Evolutionary conservation across 2,888 invertebrate genomes (phyloP).

Genomic region (Xanthorhoe designata): DNA sequence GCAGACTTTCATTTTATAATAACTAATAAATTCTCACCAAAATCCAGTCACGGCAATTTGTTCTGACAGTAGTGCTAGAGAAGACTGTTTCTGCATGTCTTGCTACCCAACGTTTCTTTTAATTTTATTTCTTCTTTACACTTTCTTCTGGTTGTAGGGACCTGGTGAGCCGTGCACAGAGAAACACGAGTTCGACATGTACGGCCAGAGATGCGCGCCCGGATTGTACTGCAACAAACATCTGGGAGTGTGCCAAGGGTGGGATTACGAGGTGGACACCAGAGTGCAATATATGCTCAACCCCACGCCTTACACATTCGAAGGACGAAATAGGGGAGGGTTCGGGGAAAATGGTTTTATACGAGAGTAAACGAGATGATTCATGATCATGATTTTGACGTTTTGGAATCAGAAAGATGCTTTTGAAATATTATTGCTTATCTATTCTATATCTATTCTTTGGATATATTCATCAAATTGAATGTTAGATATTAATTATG

Average conservation of each 20-base stretch:
- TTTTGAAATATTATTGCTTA: background rate
- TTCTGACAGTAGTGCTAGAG: background rate
- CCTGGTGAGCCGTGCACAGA: constrained; percentile 74
- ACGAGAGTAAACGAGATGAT: constrained; percentile 13
- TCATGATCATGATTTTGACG: constrained; percentile 13
- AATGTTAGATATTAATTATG: too few species aligned
- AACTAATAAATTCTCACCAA: background rate
- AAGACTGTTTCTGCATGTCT: too few species aligned
- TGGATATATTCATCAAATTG: too few species aligned
- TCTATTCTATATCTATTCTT: too few species aligned
- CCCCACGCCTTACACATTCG: constrained; percentile 53
- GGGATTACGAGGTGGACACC: constrained; percentile 58
- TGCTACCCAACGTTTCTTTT: too few species aligned
- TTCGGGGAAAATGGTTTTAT: constrained; percentile 32
- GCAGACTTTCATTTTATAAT: too few species aligned
- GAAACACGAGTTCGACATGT: constrained; percentile 65
- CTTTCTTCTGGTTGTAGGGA: constrained; percentile 53
- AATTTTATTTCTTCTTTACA: background rate
- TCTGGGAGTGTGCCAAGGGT: constrained; percentile 65
- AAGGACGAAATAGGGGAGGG: constrained; percentile 23
- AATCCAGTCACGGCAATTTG: background rate
- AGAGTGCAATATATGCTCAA: constrained; percentile 56
- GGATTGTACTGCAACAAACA: constrained; percentile 69
- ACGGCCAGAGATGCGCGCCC: constrained; percentile 69
- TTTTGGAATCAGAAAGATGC: background rate